Evolutionary conservation across 2,113 vertebrate genomes (phyloP), one percentile per base, ranked within the genome.

Genomic region (Onychostoma macrolepis): DNA sequence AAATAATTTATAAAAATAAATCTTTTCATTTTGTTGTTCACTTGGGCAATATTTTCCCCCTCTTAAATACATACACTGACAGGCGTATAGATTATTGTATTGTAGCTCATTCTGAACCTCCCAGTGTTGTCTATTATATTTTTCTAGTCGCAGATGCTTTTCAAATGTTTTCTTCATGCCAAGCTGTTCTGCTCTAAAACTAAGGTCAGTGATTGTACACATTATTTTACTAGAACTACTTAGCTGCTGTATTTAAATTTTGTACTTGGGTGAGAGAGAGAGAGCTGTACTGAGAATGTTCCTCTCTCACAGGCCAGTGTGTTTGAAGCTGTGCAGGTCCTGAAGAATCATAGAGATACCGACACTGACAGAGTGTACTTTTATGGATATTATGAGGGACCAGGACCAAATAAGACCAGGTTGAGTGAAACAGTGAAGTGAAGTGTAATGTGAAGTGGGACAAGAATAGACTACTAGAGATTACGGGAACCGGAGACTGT

Each of bases 281-380:
- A 63, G 61, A 28, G 11, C 9, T 72, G 7, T 24, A 36, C 43
- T 79, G 6, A 36, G 38, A 43, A 61, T 61, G 21, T 80, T 21
- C 26, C 19, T 78, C 4, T 80, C 10, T 61, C 50, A 38, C 78
- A 90, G 48, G 92, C 92, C 19, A 91, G 92, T 63, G 86, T 89
- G 4, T 90, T 85, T 21, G 91, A 92, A 38, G 91, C 84, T 19
- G 90, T 92, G 63, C 77, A 83, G 38, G 77, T 92, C 9, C 58
- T 92, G 21, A 74, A 77, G 13, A 58, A 12, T 36, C 89, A 92
- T n/a, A 88, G 92, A 45, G 90, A 91, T 3, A 76, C 11, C 15
- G 63, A 90, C 67, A 88, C 91, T 11, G 88, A 89, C 74, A 92
- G 90, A 84, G 91, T 94, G 0, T 83, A 88, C 84, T 94, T 93